These are phyloP conservation scores for Sebastiscus tertius DNA, from an alignment of 2,797 vertebrate species.

Conservation along the genomic window DNA sequence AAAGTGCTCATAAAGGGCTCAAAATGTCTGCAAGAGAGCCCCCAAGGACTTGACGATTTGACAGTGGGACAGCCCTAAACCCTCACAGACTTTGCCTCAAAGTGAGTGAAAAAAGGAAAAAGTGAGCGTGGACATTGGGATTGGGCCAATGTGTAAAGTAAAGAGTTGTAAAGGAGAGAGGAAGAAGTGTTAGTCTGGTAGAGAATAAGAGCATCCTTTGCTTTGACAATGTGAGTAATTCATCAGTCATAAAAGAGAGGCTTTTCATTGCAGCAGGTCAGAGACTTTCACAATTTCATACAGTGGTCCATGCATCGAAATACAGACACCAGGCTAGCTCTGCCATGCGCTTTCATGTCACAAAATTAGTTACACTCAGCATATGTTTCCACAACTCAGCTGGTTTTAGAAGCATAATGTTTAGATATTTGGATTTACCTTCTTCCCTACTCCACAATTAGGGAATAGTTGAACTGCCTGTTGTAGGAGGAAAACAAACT, in stretches of 20 bases:
- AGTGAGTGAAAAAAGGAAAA: no score
- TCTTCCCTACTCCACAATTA: slow-evolving; percentile 76
- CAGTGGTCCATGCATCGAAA: slow-evolving; percentile 35
- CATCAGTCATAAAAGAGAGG: slow-evolving; percentile 4
- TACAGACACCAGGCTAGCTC: slow-evolving; percentile 5
- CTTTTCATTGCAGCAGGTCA: background rate
- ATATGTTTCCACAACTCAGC: background rate
- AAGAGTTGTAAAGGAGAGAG: background rate
- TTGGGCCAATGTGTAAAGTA: background rate
- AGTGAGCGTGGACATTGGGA: no score
- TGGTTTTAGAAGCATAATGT: background rate
- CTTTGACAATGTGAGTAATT: slow-evolving; percentile 15
- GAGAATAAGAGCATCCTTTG: background rate
- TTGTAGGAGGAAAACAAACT: slow-evolving; percentile 62
- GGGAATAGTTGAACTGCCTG: slow-evolving; percentile 79
- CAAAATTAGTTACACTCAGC: slow-evolving; percentile 13
- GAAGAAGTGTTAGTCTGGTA: slow-evolving; percentile 9
- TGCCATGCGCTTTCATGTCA: slow-evolving; percentile 52
- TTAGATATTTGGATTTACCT: slow-evolving; percentile 75
- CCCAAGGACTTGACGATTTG: no score
- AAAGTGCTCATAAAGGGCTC: no score
- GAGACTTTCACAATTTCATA: slow-evolving; percentile 4
- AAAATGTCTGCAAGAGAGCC: no score
- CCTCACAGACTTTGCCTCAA: no score
- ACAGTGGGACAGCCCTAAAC: no score